These are phyloP conservation scores for Bellardia pandia DNA, from an alignment of 2,888 invertebrate genomes.

Conservation along the genomic window DNA sequence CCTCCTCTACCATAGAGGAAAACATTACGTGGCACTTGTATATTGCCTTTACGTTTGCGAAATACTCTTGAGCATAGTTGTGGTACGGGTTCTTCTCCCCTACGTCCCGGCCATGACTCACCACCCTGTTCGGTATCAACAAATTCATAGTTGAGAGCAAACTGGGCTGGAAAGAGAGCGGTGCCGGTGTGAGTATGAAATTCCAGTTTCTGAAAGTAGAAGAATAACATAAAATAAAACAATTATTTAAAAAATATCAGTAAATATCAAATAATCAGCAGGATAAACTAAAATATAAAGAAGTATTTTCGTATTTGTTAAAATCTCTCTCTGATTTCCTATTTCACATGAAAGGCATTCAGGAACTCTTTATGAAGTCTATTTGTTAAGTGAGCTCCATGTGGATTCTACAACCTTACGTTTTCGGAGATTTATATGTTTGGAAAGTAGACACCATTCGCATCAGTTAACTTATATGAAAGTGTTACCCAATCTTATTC, in stretches of 20 bases:
- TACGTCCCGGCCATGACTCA: conserved; percentile 86
- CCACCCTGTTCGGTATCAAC: conserved; percentile 92
- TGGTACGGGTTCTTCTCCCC: conserved; percentile 84
- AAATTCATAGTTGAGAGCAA: conserved; percentile 91
- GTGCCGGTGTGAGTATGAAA: conserved; percentile 89
- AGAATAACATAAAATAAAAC: neutral
- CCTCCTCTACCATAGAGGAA: conserved; percentile 94
- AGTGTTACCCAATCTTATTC: no score
- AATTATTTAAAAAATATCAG: neutral
- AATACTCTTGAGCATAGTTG: conserved; percentile 87
- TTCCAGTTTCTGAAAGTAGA: conserved; percentile 84
- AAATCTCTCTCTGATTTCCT: no score
- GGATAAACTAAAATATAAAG: no score
- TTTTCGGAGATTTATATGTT: no score
- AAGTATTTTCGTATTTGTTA: no score
- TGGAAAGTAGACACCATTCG: no score
- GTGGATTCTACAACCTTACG: no score
- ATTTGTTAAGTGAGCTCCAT: no score
- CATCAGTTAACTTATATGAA: no score
- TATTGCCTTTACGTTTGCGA: conserved; percentile 87
- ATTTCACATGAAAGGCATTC: no score
- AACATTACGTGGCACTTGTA: conserved; percentile 89
- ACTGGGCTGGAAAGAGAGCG: conserved; percentile 91
- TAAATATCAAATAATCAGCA: no score
- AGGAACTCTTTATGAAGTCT: no score